Evolutionary conservation across 1,140 invertebrate species (phyloP).

Genomic region (fruit fly (Drosophila melanogaster)): DNA sequence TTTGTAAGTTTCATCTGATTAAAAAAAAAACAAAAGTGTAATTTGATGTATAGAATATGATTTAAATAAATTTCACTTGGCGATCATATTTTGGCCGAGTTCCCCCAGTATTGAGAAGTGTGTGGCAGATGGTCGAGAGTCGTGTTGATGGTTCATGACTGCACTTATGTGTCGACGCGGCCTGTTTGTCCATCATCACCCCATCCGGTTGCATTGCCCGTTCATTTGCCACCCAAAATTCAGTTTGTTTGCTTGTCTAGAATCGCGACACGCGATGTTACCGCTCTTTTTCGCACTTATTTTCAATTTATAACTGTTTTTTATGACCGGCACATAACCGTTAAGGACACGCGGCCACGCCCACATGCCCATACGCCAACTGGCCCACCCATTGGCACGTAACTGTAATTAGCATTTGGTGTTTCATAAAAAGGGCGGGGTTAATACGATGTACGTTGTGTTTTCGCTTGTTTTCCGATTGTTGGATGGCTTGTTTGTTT

Average conservation of each 20-base stretch:
- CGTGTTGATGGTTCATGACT: conserved; percentile 58
- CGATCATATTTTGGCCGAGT: neutral
- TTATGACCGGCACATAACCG: conserved; percentile 35
- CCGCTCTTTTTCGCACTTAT: conserved; percentile 55
- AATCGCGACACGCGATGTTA: conserved; percentile 46
- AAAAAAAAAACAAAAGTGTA: neutral
- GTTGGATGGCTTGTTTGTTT: conserved; percentile 6
- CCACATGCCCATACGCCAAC: neutral
- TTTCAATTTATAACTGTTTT: conserved; percentile 63
- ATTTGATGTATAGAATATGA: neutral
- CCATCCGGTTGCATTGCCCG: neutral
- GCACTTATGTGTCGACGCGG: conserved; percentile 52
- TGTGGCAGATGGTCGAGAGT: conserved; percentile 32
- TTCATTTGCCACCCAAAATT: neutral
- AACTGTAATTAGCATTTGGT: conserved; percentile 75
- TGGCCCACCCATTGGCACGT: conserved; percentile 17
- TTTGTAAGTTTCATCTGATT: too few species aligned
- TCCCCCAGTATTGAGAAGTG: conserved; percentile 2
- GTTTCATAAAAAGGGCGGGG: conserved; percentile 7
- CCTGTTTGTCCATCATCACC: conserved; percentile 18
- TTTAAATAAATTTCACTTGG: too few species aligned
- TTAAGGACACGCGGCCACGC: conserved; percentile 1
- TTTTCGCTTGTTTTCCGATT: conserved; percentile 10
- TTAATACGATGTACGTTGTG: neutral
- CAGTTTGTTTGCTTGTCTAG: conserved; percentile 34